These are phyloP conservation scores for Thalassoma bifasciatum DNA, from an alignment of 2,113 vertebrate genomes.

Conservation along the genomic window DNA sequence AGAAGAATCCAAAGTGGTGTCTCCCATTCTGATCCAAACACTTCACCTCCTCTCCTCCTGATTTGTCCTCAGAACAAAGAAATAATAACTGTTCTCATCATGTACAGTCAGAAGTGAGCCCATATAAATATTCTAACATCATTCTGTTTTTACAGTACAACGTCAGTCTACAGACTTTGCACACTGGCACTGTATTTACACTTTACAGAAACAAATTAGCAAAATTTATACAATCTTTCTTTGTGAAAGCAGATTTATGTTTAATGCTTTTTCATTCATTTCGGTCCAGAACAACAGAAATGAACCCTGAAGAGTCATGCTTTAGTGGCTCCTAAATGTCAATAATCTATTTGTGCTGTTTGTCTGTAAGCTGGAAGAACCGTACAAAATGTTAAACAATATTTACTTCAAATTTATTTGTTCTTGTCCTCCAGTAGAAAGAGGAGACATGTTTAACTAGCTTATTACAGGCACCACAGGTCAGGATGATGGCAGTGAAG, in stretches of 20 bases:
- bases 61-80: slow-evolving; percentile 56
- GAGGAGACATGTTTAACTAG: slow-evolving; percentile 41
- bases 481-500: slow-evolving; percentile 74
- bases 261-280: slow-evolving; percentile 36
- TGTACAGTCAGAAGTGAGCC: slow-evolving; percentile 69
- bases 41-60: slow-evolving; percentile 39
- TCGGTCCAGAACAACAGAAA: slow-evolving; percentile 28
- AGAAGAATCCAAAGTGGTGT: slow-evolving; percentile 54
- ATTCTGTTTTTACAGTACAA: slow-evolving; percentile 46
- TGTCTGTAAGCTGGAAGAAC: slow-evolving; percentile 61
- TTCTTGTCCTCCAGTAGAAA: slow-evolving; percentile 51
- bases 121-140: slow-evolving; percentile 76
- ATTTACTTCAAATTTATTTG: slow-evolving; percentile 51
- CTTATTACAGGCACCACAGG: slow-evolving; percentile 76
- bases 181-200: slow-evolving; percentile 75
- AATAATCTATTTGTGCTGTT: slow-evolving; percentile 61
- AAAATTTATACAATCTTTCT: slow-evolving; percentile 69
- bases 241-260: slow-evolving; percentile 59
- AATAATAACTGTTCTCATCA: slow-evolving; percentile 12
- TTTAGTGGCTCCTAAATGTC: slow-evolving; percentile 42
- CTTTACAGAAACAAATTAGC: slow-evolving; percentile 75
- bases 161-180: slow-evolving; percentile 54
- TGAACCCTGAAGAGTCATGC: slow-evolving; percentile 52
- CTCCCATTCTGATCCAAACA: slow-evolving; percentile 62
- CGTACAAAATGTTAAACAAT: slow-evolving; percentile 50